Evolutionary conservation across 64 coral and sea anemone genomes (phyloP).

Genomic region (Catalaphyllia jardinei): DNA sequence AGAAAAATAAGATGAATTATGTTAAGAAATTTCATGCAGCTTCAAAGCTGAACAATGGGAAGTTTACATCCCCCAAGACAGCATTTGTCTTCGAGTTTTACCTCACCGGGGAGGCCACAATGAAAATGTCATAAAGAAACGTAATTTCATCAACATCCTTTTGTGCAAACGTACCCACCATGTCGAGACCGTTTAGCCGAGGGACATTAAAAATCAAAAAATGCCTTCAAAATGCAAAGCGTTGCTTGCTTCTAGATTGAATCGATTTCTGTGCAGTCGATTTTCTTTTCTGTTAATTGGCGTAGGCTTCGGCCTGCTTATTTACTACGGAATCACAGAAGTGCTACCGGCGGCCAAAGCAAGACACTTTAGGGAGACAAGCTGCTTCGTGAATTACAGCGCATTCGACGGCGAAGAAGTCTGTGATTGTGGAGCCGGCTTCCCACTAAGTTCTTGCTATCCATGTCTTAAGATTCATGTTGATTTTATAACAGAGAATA

Average conservation of each 20-base stretch:
- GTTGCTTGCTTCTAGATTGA: not conserved
- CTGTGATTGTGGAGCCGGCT: not conserved
- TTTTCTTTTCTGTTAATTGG: not conserved
- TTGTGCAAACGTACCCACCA: not conserved
- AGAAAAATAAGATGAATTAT: no score
- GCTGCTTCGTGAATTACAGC: not conserved
- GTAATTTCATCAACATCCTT: not conserved
- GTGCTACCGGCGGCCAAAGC: not conserved
- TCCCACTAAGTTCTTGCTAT: not conserved
- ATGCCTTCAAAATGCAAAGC: not conserved
- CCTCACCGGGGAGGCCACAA: not conserved
- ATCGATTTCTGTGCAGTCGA: not conserved
- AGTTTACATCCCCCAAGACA: no score
- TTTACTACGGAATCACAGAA: not conserved
- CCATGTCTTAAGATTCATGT: slow-evolving; percentile 8
- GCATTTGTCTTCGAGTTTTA: no score
- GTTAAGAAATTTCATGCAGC: no score
- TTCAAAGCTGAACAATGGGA: no score
- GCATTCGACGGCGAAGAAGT: not conserved
- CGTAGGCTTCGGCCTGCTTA: not conserved
- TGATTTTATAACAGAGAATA: not conserved
- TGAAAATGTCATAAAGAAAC: not conserved
- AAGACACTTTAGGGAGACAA: not conserved
- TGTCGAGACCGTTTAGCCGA: not conserved
- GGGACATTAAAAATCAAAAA: not conserved